Conservation (phyloP, 1,140 invertebrate genomes). For the Magallana angulata region DNA sequence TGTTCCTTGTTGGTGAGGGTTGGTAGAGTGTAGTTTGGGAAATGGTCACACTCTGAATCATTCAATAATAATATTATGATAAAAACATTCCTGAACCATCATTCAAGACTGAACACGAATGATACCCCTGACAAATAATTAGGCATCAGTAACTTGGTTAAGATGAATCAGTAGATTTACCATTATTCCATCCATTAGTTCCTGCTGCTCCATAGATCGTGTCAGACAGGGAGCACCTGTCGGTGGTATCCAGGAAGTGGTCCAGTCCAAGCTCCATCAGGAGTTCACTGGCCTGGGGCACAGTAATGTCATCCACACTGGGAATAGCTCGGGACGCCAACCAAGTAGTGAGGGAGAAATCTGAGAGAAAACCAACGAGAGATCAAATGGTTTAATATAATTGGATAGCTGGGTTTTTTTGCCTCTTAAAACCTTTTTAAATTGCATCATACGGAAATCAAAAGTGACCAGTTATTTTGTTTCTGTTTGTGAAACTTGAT, state of each 20-base stretch:
- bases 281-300: slow-evolving; percentile 26
- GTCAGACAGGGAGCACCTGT: slow-evolving; percentile 30
- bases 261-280: slow-evolving; percentile 27
- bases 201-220: not conserved
- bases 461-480: too few relatives aligned
- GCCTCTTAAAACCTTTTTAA: too few relatives aligned
- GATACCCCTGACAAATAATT: too few relatives aligned
- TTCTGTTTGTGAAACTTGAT: too few relatives aligned
- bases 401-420: too few relatives aligned
- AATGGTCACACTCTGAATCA: slow-evolving; percentile 47
- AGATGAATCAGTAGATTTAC: not conserved
- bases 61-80: too few relatives aligned
- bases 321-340: slow-evolving; percentile 1
- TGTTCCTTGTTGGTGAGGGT: not conserved
- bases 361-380: not conserved
- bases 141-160: too few relatives aligned
- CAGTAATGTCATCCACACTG: slow-evolving; percentile 24
- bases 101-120: too few relatives aligned
- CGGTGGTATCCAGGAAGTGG: slow-evolving; percentile 40
- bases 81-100: too few relatives aligned
- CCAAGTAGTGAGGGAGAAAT: slow-evolving; percentile 43
- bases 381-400: too few relatives aligned
- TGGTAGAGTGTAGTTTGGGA: slow-evolving; percentile 6
- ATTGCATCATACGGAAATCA: too few relatives aligned
- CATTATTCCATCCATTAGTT: slow-evolving; percentile 27